Conservation (phyloP, 2,797 vertebrate genomes). For the Orientallactaga sibirica region DNA sequence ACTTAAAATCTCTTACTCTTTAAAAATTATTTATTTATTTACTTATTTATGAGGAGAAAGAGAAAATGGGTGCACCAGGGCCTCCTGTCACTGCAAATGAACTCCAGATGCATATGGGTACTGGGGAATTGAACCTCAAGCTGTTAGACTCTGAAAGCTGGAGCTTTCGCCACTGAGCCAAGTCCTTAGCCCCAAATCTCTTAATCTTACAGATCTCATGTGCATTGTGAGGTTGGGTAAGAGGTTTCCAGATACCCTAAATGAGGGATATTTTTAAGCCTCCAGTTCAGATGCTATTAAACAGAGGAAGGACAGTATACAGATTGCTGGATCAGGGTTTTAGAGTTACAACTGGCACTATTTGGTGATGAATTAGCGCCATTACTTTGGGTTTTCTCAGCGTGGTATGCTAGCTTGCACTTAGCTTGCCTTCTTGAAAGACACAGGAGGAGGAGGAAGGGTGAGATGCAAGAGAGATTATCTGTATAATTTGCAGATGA, state of each 20-base stretch:
- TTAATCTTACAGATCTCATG: neutral
- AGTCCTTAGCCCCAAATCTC: too few relatives aligned
- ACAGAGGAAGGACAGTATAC: neutral
- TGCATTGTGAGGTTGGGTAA: neutral
- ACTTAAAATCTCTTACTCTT: neutral
- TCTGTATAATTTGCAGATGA: neutral
- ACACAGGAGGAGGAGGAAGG: neutral
- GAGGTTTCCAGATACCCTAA: neutral
- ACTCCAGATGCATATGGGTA: too few relatives aligned
- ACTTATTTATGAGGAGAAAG: too few relatives aligned
- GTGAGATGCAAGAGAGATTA: neutral
- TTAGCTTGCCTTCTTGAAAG: neutral
- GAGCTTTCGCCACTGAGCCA: too few relatives aligned
- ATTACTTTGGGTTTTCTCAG: conserved; percentile 21
- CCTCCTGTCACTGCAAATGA: too few relatives aligned
- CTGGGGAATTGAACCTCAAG: too few relatives aligned
- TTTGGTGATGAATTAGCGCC: neutral
- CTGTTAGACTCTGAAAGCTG: too few relatives aligned
- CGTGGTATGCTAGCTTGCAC: neutral
- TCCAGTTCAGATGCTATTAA: neutral
- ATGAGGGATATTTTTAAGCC: neutral
- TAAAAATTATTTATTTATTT: neutral
- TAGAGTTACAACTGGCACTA: neutral
- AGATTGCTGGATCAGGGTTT: neutral
- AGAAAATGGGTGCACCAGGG: too few relatives aligned